Conservation (phyloP, 2,888 invertebrate species). For the Sarcophaga variegata region DNA sequence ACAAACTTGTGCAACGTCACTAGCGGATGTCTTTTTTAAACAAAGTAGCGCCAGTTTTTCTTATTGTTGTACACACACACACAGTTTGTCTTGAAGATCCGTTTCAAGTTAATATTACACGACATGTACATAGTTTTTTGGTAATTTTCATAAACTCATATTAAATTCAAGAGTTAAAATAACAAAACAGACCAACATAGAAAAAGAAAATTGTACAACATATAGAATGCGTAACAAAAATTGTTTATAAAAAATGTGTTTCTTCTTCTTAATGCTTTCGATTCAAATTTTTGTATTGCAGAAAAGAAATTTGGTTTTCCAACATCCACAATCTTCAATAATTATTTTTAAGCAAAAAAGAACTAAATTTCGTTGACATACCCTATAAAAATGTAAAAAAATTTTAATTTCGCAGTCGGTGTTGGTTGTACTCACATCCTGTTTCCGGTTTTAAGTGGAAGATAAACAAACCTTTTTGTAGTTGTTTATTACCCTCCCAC, state of each 20-base stretch:
- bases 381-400: slow-evolving; percentile 15
- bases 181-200: neutral
- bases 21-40: neutral
- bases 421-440: slow-evolving; percentile 60
- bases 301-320: too few relatives aligned
- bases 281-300: too few relatives aligned
- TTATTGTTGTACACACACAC: neutral
- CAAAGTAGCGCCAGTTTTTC: neutral
- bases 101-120: slow-evolving; percentile 32
- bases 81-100: slow-evolving; percentile 39
- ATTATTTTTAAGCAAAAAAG: too few relatives aligned
- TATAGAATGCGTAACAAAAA: neutral
- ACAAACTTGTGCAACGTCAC: neutral
- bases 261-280: too few relatives aligned
- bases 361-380: too few relatives aligned
- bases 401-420: slow-evolving; percentile 53
- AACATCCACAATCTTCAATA: too few relatives aligned
- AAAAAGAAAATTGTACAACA: neutral
- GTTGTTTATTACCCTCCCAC: slow-evolving; percentile 18
- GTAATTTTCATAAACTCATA: neutral
- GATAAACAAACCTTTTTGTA: slow-evolving; percentile 61
- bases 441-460: slow-evolving; percentile 64
- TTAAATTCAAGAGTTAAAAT: slow-evolving; percentile 27
- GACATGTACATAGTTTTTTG: slow-evolving; percentile 7
- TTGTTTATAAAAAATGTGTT: too few relatives aligned